Conservation (phyloP, 2,888 invertebrate genomes). For the Lamproptera curius region DNA sequence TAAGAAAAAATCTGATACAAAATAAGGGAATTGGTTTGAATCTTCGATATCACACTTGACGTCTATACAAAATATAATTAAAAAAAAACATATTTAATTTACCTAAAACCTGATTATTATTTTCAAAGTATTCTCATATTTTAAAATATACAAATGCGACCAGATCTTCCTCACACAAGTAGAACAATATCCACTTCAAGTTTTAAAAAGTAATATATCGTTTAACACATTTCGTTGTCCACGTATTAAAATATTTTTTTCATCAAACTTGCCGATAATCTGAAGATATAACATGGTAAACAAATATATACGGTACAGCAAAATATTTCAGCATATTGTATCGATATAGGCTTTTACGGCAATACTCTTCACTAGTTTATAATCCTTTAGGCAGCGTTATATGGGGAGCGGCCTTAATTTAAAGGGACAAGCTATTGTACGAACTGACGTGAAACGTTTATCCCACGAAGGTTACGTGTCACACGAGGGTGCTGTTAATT, state of each 20-base stretch:
- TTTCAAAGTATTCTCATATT: too few species aligned
- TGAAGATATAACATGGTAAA: background rate
- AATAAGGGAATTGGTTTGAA: too few species aligned
- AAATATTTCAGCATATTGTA: background rate
- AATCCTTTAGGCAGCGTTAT: constrained; percentile 18
- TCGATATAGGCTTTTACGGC: background rate
- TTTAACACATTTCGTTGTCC: background rate
- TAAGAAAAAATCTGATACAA: too few species aligned
- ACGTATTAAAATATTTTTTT: background rate
- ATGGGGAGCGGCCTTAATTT: constrained; percentile 54
- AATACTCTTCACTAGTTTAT: constrained; percentile 11
- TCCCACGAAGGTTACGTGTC: constrained; percentile 58
- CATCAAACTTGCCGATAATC: background rate
- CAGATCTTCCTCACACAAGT: background rate
- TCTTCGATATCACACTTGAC: too few species aligned
- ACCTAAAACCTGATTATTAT: too few species aligned
- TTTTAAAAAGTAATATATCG: background rate
- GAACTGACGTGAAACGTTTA: constrained; percentile 58
- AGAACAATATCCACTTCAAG: background rate
- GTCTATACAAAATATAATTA: too few species aligned
- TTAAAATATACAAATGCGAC: too few species aligned
- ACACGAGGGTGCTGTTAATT: constrained; percentile 55
- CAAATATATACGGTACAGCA: background rate
- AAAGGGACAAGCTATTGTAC: constrained; percentile 62
- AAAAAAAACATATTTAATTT: too few species aligned